These are phyloP conservation scores for Syrrhaptes paradoxus DNA, from an alignment of 2,113 vertebrate species.

Conservation along the genomic window DNA sequence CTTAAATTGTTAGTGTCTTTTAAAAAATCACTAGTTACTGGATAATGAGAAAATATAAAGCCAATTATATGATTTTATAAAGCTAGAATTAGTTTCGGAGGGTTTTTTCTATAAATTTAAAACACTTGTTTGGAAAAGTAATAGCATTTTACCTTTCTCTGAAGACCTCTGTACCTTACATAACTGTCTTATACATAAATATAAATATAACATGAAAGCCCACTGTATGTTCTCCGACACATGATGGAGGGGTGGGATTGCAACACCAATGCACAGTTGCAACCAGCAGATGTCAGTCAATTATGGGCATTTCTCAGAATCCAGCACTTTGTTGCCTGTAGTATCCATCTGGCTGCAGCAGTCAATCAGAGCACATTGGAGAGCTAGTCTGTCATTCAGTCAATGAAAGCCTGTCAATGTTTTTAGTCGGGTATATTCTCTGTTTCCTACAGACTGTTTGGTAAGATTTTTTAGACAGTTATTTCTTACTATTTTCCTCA, in stretches of 20 bases:
- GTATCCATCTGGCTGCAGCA: not conserved
- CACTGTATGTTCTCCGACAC: not conserved
- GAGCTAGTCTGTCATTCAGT: not conserved
- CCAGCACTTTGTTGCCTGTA: not conserved
- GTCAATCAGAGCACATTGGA: not conserved
- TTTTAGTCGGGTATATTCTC: not conserved
- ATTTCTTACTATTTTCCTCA: not conserved
- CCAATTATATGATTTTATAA: constrained; percentile 42
- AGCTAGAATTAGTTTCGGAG: constrained; percentile 2
- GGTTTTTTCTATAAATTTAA: not conserved
- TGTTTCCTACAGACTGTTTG: not conserved
- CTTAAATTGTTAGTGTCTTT: constrained; percentile 42
- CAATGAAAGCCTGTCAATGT: not conserved
- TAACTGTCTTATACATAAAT: not conserved
- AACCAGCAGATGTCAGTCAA: constrained; percentile 52
- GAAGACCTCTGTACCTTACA: not conserved
- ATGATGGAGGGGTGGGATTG: not conserved
- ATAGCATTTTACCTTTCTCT: not conserved
- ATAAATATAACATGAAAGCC: not conserved
- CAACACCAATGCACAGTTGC: not conserved
- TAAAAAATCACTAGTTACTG: constrained; percentile 29
- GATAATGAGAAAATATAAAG: constrained; percentile 60
- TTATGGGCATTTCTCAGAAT: not conserved
- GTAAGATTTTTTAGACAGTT: not conserved
- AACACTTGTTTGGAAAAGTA: constrained; percentile 19